These are phyloP conservation scores for Silvanus unidentatus DNA, from an alignment of 2,888 invertebrate genomes.

Conservation along the genomic window DNA sequence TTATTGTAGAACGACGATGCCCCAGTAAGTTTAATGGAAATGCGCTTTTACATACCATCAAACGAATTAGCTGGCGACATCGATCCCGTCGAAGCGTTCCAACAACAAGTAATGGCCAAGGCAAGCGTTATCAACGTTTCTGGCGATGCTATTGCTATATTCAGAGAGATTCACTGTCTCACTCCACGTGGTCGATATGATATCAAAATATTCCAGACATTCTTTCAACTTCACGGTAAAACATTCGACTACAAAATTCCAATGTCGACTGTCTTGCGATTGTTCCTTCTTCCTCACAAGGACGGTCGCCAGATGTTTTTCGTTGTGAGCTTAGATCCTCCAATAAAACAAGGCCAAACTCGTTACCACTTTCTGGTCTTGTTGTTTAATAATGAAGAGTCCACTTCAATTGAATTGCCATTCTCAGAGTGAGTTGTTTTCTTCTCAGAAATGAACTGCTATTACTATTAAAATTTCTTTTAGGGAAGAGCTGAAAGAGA, in stretches of 20 bases:
- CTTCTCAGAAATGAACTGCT: constrained; percentile 4
- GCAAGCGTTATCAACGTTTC: constrained; percentile 97
- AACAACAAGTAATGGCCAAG: constrained; percentile 92
- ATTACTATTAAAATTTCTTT: constrained; percentile 6
- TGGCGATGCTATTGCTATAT: constrained; percentile 95
- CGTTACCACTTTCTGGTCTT: constrained; percentile 94
- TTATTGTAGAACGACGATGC: constrained; percentile 88
- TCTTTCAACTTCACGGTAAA: constrained; percentile 92
- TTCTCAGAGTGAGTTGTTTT: constrained; percentile 72
- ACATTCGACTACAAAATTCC: constrained; percentile 99
- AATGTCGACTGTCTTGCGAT: constrained; percentile 88
- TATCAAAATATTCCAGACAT: constrained; percentile 88
- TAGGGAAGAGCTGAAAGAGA: constrained; percentile 84
- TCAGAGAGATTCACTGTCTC: constrained; percentile 94
- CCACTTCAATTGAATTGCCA: constrained; percentile 83
- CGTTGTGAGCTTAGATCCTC: constrained; percentile 95
- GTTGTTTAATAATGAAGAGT: constrained; percentile 91
- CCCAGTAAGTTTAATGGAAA: constrained; percentile 92
- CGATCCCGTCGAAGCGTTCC: constrained; percentile 96
- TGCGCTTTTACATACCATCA: constrained; percentile 96
- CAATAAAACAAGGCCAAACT: constrained; percentile 99
- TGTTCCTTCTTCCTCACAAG: constrained; percentile 94
- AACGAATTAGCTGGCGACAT: constrained; percentile 78
- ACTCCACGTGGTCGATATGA: constrained; percentile 97
- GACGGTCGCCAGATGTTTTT: constrained; percentile 98